These are phyloP conservation scores for Eumerus sabulonum DNA, from an alignment of 2,888 invertebrate genomes.

Conservation along the genomic window DNA sequence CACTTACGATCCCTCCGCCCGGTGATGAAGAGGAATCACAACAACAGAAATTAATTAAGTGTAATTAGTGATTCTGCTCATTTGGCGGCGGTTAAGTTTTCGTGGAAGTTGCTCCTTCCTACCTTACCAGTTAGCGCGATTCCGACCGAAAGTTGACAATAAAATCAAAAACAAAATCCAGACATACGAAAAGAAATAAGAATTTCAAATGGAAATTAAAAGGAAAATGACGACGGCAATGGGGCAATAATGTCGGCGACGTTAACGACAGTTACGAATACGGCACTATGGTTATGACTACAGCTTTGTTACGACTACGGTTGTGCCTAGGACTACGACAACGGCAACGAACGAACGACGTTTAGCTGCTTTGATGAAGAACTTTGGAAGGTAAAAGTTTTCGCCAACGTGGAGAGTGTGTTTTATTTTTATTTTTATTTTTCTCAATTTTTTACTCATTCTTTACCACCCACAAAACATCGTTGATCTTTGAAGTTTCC, in stretches of 20 bases:
- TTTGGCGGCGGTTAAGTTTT: constrained; percentile 26
- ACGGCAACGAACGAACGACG: no score
- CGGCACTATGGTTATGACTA: no score
- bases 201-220: not conserved
- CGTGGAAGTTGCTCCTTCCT: not conserved
- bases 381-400: constrained; percentile 21
- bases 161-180: not conserved
- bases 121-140: no score
- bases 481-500: constrained; percentile 26
- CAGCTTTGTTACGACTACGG: no score
- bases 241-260: no score
- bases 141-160: not conserved
- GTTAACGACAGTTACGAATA: no score
- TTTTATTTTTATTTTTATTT: not conserved
- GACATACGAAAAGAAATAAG: not conserved
- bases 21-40: constrained; percentile 19
- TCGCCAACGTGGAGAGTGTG: not conserved
- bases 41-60: constrained; percentile 36
- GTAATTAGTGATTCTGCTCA: constrained; percentile 50
- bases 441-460: no score
- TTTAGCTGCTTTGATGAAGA: constrained; percentile 6
- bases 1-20: no score
- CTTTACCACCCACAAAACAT: no score
- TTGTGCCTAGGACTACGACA: constrained; percentile 1
- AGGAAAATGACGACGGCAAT: not conserved